These are phyloP conservation scores for Labeo catla DNA, from an alignment of 2,113 vertebrate genomes.

Conservation along the genomic window DNA sequence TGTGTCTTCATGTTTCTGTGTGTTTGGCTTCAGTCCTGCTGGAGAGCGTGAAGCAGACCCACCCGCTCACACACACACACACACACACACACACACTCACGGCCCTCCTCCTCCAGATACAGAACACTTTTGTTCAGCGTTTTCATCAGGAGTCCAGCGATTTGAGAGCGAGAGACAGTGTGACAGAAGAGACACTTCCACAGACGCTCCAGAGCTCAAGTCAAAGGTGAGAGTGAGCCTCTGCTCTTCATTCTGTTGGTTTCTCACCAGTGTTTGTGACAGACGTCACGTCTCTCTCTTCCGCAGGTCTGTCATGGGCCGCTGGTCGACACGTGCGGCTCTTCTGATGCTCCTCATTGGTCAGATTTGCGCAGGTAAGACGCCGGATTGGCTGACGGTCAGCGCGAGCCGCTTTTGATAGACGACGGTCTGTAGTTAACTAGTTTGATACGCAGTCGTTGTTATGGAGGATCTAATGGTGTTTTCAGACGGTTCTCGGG, in stretches of 20 bases:
- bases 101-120: constrained; percentile 61
- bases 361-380: constrained; percentile 71
- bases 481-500: background rate
- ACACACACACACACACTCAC: background rate
- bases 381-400: background rate
- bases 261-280: background rate
- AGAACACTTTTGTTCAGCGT: constrained; percentile 67
- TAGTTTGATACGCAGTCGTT: background rate
- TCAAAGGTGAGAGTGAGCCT: background rate
- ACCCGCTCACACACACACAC: background rate
- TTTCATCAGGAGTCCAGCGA: constrained; percentile 67
- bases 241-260: background rate
- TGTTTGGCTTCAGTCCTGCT: constrained; percentile 42
- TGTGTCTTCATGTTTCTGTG: constrained; percentile 35
- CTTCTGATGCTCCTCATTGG: constrained; percentile 72
- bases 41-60: constrained; percentile 28
- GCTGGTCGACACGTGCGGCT: constrained; percentile 46
- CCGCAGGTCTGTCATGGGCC: constrained; percentile 62
- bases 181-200: background rate
- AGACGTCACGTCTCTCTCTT: background rate
- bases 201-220: background rate
- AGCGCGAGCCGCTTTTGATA: background rate
- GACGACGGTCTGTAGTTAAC: background rate
- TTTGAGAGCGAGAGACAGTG: background rate
- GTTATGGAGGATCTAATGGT: background rate